Percentiles rank a stretch among this genome's conserved stretches.
These are phyloP conservation scores for Eretmocerus hayati DNA, from an alignment of 2,888 invertebrate species.

Conservation along the genomic window DNA sequence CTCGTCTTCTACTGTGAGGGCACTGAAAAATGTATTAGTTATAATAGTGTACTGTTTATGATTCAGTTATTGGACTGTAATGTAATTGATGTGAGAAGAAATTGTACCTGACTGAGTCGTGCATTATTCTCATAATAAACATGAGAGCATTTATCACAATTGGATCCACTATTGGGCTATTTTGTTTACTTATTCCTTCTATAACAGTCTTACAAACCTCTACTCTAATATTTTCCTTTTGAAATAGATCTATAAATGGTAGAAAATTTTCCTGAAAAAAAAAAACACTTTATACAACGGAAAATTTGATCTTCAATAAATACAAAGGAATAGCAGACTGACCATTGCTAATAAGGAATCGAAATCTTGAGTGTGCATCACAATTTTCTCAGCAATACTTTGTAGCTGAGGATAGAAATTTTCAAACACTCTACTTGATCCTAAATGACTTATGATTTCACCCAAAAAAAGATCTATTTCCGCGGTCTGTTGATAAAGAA, in stretches of 20 bases:
- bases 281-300: too few relatives aligned
- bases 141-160: slow-evolving; percentile 82
- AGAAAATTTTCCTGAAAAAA: slow-evolving; percentile 73
- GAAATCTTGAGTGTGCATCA: slow-evolving; percentile 69
- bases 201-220: slow-evolving; percentile 79
- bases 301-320: not conserved
- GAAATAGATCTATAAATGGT: slow-evolving; percentile 82
- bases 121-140: slow-evolving; percentile 81
- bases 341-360: slow-evolving; percentile 77
- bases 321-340: slow-evolving; percentile 6
- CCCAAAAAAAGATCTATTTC: slow-evolving; percentile 80
- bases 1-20: slow-evolving; percentile 88
- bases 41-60: slow-evolving; percentile 9
- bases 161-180: slow-evolving; percentile 64
- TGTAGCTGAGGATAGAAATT: slow-evolving; percentile 74
- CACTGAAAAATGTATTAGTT: slow-evolving; percentile 51
- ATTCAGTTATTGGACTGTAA: slow-evolving; percentile 4
- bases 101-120: slow-evolving; percentile 85
- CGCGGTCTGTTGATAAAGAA: slow-evolving; percentile 63
- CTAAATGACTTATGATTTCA: slow-evolving; percentile 79
- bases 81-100: not conserved
- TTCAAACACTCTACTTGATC: slow-evolving; percentile 66
- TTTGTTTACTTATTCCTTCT: slow-evolving; percentile 52
- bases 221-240: slow-evolving; percentile 74
- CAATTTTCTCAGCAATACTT: slow-evolving; percentile 66